Base-by-base conservation (phyloP, 2,888 invertebrate genomes). In the Caenorhabditis japonica region DNA sequence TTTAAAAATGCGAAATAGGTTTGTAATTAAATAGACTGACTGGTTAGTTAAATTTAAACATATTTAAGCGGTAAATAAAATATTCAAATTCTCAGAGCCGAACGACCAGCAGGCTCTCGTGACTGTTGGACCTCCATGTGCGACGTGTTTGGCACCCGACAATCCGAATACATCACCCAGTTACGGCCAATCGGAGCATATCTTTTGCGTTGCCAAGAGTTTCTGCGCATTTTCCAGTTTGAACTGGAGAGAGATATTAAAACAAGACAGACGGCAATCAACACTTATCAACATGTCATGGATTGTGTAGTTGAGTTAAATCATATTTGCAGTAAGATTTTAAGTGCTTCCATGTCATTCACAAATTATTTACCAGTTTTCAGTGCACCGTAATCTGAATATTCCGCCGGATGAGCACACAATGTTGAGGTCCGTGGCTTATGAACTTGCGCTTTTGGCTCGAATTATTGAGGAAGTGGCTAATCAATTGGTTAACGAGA, bases 91-190 rank as follows among this genome's bases (percentile, higher is more conserved):
- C n/a, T 30, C 30, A 69, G 69, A 47, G 58, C 51, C 30, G 72
- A 64, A 39, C 56, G 55, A 0, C 61, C 56, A 4, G 33, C 19
- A 8, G 46, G 27, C 19, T 75, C 72, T 13, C 61, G 69, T 4
- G 71, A 71, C 39, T 77, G 76, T 12, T 80, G 77, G 77, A 66
- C 47, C 25, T 39, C 62, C 19, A 75, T 78, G 51, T 77, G 79
- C 30, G 82, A 82, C 39, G 75, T 79, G 3, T 71, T 82, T 49
- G 82, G 82, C 30, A 80, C 80, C 27, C 43, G 82, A 12, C 82
- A 82, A 52, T 66, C 72, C 7, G 58, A 41, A 10, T 82, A 79
- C 53, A 81, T 80, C 36, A 49, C 60, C 15, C 68, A 59, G 2
- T 61, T 82, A 0, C 60, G 82, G 0, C 78, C 80, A 4, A 60